Conservation (phyloP, 2,797 vertebrate genomes). For the Falco rusticolus region DNA sequence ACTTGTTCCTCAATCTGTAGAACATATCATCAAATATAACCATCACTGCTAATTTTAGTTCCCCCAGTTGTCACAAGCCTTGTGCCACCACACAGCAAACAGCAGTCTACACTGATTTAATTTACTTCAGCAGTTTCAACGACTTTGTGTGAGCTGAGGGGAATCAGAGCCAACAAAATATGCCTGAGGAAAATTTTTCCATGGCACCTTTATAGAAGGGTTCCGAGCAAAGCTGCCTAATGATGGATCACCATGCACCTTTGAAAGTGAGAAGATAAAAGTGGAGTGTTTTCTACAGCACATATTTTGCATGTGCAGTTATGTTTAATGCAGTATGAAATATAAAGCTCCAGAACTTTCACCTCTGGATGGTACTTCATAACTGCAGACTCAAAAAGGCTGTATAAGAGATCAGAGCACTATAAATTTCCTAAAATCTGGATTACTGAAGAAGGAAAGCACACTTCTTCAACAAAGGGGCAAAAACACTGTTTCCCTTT, state of each 20-base stretch:
- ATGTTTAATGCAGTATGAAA: constrained; percentile 16
- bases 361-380: neutral
- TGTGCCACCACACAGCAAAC: neutral
- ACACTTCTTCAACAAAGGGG: neutral
- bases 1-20: neutral
- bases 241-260: constrained; percentile 15
- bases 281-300: neutral
- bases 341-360: constrained; percentile 51
- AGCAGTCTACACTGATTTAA: neutral
- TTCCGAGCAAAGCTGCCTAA: neutral
- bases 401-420: neutral
- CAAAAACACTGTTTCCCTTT: neutral
- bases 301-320: neutral
- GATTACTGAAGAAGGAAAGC: neutral
- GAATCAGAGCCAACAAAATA: constrained; percentile 1
- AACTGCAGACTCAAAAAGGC: neutral
- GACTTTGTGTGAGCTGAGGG: neutral
- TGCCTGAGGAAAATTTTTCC: constrained; percentile 50
- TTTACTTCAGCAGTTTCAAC: neutral
- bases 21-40: neutral
- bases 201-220: neutral
- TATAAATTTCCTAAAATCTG: neutral
- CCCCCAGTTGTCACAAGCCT: neutral
- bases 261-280: neutral
- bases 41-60: neutral